Percentiles rank a stretch among this genome's conserved stretches.
These are phyloP conservation scores for Panorpa germanica DNA, from an alignment of 2,888 invertebrate species.

Conservation along the genomic window DNA sequence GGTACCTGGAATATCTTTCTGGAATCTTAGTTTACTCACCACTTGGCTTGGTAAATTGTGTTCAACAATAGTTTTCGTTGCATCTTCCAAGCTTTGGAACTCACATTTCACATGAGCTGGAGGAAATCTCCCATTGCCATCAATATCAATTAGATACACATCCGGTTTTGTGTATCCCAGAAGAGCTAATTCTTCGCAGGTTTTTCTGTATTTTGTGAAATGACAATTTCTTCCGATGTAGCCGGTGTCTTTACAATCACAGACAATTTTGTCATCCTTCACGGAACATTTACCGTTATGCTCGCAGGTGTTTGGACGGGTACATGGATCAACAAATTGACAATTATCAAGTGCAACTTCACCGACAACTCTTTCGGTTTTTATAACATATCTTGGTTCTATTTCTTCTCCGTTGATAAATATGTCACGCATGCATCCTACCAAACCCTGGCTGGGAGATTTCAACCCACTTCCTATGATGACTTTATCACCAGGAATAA, in stretches of 20 bases:
- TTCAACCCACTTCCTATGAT: slow-evolving; percentile 66
- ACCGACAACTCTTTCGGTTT: slow-evolving; percentile 67
- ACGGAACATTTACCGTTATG: slow-evolving; percentile 84
- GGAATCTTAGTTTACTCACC: too few species aligned
- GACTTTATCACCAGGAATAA: slow-evolving; percentile 48
- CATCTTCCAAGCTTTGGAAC: slow-evolving; percentile 71
- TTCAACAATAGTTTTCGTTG: slow-evolving; percentile 74
- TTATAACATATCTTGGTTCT: slow-evolving; percentile 64
- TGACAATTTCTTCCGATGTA: slow-evolving; percentile 90
- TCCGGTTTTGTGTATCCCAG: slow-evolving; percentile 78
- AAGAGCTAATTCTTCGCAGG: slow-evolving; percentile 80
- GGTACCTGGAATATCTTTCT: too few species aligned
- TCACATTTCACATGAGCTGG: slow-evolving; percentile 85
- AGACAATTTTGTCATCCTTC: slow-evolving; percentile 68
- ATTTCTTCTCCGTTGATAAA: slow-evolving; percentile 63
- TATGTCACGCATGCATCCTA: slow-evolving; percentile 83
- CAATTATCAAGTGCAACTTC: slow-evolving; percentile 83
- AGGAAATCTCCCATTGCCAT: slow-evolving; percentile 81
- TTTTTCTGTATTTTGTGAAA: slow-evolving; percentile 78
- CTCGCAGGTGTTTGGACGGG: slow-evolving; percentile 77
- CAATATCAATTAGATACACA: slow-evolving; percentile 83
- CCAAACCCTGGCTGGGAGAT: slow-evolving; percentile 53
- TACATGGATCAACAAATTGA: slow-evolving; percentile 75
- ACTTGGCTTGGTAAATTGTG: slow-evolving; percentile 83
- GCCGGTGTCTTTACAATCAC: slow-evolving; percentile 78